Evolutionary conservation across 2,113 vertebrate species (phyloP).

Genomic region (Sapayoa aenigma): DNA sequence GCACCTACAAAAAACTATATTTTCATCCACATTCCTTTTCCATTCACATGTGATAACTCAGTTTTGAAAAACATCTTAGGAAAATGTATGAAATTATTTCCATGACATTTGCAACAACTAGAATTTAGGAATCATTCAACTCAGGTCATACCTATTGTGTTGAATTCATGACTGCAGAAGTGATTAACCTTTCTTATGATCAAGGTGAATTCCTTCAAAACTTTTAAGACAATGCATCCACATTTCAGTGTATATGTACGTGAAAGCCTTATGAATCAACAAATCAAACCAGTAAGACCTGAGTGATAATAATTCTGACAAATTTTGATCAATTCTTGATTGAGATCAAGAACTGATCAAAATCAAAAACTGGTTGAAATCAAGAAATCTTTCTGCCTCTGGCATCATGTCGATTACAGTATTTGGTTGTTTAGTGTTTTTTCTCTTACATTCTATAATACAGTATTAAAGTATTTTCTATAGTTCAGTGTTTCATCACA

Average conservation of each 20-base stretch:
- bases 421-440: not conserved
- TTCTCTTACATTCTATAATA: not conserved
- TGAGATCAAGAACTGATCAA: not conserved
- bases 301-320: not conserved
- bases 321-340: not conserved
- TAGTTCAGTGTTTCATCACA: not conserved
- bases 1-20: accelerated
- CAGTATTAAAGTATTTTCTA: not conserved
- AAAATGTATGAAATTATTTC: not conserved
- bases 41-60: not conserved
- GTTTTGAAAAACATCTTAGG: not conserved
- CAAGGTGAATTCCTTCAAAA: not conserved
- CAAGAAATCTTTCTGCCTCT: not conserved
- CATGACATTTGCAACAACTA: not conserved
- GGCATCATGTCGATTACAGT: not conserved
- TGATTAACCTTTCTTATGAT: not conserved
- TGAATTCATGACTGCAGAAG: not conserved
- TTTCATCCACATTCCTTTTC: not conserved
- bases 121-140: not conserved
- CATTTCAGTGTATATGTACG: not conserved
- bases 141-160: not conserved
- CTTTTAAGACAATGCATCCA: not conserved
- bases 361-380: not conserved
- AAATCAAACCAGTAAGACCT: not conserved
- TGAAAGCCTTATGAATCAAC: not conserved